Evolutionary conservation across 2,888 invertebrate species (phyloP), one percentile per base, ranked within the genome.

Genomic region (Brachylomia viminalis): DNA sequence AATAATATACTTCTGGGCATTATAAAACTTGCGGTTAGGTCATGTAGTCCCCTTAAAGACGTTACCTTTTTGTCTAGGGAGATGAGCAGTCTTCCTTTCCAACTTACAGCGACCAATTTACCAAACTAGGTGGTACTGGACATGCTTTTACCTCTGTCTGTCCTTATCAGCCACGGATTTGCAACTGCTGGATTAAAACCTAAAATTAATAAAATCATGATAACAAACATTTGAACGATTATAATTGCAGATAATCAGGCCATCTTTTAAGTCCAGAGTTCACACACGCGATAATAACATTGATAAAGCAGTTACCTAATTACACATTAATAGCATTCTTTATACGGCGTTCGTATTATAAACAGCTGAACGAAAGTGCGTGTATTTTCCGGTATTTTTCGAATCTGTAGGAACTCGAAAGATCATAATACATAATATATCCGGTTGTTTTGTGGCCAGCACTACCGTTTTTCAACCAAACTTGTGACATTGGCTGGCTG

Each of bases 301-400:
- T 81, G 84, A 74, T 83, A 84, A 65, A 83, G 70, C 80, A 65
- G 68, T 72, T 79, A 82, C 75, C 71, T 79, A 82, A 72, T 69
- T 65, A 75, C 64, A 79, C 71, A 66, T 61, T 66, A 83, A 74
- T 71, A 82, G 66, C 80, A 82, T 61, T 75, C n/a, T 69, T 27
- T 72, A 69, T 20, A 69, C 75, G 27, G 15, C 30, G 45, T 68
- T 72, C 52, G 64, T 59, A 71, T 47, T 79, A 59, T 33, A 79
- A 54, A 79, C 79, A 82, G 33, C 38, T 52, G 5, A 15, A 30
- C 30, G 52, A 54, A 49, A 45, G n/a, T 67, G 33, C 15, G 30
- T 72, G n/a, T 67, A 75, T 69, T 64, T 76, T 73, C 45, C 33
- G 58, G 23, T 49, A 23, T 52, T 75, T 80, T 65, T 65, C 2